These are phyloP conservation scores for Perca schrenkii DNA, from an alignment of 2,113 vertebrate species.

Conservation along the genomic window DNA sequence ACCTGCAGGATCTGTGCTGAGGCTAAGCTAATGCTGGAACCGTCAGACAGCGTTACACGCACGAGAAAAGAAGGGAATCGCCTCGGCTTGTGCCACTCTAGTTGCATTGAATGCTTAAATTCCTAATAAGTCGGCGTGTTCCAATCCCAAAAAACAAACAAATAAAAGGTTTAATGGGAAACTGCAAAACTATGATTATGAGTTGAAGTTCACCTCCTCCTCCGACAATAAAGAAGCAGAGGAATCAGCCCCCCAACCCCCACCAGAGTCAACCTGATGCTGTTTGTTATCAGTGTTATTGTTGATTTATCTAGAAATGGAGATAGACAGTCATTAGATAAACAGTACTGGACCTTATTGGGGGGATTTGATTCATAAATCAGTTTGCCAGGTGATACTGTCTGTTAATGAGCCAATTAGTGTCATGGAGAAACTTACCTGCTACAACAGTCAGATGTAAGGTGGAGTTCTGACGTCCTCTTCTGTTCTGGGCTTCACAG, in stretches of 20 bases:
- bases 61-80: too few species aligned
- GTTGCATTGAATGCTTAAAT: too few species aligned
- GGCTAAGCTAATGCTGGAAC: too few species aligned
- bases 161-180: not conserved
- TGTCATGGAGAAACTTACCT: not conserved
- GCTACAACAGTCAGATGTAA: not conserved
- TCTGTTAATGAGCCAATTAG: not conserved
- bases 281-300: not conserved
- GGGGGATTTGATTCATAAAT: not conserved
- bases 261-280: not conserved
- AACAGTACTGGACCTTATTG: not conserved
- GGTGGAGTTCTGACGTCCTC: not conserved
- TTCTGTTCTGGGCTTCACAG: not conserved
- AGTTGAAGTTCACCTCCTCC: constrained; percentile 1
- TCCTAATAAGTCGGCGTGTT: too few species aligned
- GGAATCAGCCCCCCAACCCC: not conserved
- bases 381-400: not conserved
- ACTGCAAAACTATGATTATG: too few species aligned
- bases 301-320: not conserved
- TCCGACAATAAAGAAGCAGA: constrained; percentile 8
- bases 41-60: too few species aligned
- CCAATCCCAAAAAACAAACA: not conserved
- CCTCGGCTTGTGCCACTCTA: too few species aligned
- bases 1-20: too few species aligned
- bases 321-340: not conserved